Conservation (phyloP, 2,113 vertebrate genomes). For the Patagioenas fasciata region DNA sequence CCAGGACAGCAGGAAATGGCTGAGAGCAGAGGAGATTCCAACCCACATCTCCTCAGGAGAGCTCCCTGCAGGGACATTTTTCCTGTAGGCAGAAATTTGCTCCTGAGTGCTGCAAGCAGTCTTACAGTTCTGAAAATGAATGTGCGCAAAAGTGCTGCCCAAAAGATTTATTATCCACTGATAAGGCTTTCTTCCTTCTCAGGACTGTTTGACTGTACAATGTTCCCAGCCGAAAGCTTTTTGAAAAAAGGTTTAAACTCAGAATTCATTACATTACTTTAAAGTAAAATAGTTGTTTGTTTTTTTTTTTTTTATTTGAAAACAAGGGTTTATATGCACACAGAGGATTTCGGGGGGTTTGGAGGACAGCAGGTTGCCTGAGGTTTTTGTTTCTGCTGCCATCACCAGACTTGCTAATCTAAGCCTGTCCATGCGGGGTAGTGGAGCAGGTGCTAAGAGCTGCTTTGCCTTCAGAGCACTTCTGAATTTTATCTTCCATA, state of each 20-base stretch:
- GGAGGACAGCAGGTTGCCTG: not conserved
- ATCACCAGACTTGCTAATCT: not conserved
- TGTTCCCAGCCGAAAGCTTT: not conserved
- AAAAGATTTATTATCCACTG: not conserved
- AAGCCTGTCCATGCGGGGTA: not conserved
- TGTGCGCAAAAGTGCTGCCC: not conserved
- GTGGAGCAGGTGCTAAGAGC: not conserved
- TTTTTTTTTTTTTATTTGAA: not conserved
- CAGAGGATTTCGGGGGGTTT: fast-evolving
- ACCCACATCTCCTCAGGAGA: not conserved
- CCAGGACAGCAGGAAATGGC: not conserved
- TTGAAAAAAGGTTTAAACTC: not conserved
- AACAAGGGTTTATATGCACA: not conserved
- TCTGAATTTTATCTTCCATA: not conserved
- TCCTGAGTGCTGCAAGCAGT: not conserved
- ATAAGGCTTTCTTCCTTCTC: not conserved
- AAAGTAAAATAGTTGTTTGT: not conserved
- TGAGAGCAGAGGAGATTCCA: slow-evolving; percentile 1
- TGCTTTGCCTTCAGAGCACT: not conserved
- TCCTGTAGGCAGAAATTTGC: not conserved
- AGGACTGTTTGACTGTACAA: not conserved
- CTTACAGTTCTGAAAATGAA: not conserved
- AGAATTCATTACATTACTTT: not conserved
- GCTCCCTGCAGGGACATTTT: not conserved
- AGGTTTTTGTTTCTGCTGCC: not conserved